phyloP scores from a whole-genome alignment of 2,797 vertebrate genomes.

The Gambusia yucatana region DNA sequence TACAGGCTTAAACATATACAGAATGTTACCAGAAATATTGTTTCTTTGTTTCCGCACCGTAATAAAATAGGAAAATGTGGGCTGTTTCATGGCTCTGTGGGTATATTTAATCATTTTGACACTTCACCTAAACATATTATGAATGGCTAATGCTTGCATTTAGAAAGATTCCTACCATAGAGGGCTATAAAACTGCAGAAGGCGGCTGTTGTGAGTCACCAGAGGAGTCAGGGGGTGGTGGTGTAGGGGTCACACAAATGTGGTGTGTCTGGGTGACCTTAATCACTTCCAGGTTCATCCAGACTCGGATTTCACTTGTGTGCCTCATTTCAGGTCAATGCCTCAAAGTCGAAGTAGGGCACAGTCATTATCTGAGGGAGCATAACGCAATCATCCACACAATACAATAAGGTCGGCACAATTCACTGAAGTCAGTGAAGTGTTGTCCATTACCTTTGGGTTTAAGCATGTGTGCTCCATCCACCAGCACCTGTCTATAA shows the following conservation, averaged over 20 bases:
- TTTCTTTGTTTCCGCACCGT: constrained; percentile 28
- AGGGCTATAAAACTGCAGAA: constrained; percentile 67
- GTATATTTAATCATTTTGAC: constrained; percentile 64
- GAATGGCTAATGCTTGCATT: constrained; percentile 68
- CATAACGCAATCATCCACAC: constrained; percentile 85
- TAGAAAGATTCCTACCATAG: constrained; percentile 70
- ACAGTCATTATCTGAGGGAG: constrained; percentile 84
- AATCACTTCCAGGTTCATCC: constrained; percentile 85
- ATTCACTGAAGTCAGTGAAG: constrained; percentile 82
- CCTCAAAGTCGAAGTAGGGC: constrained; percentile 86
- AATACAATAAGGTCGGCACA: constrained; percentile 84
- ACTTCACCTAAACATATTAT: constrained; percentile 50
- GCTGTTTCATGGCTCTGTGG: constrained; percentile 27
- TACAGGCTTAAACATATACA: constrained; percentile 26
- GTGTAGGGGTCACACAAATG: constrained; percentile 79
- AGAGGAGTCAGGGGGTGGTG: background rate
- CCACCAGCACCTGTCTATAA: constrained; percentile 48
- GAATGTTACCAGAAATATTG: constrained; percentile 14
- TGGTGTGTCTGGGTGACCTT: constrained; percentile 80
- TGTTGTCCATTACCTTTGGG: constrained; percentile 81
- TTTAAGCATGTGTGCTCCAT: constrained; percentile 65
- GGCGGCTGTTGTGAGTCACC: constrained; percentile 68
- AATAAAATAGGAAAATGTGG: constrained; percentile 26
- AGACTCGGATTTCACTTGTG: constrained; percentile 82
- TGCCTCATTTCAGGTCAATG: constrained; percentile 86